Base-by-base conservation (phyloP, 2,888 invertebrate genomes). In the Eupsilia transversa region DNA sequence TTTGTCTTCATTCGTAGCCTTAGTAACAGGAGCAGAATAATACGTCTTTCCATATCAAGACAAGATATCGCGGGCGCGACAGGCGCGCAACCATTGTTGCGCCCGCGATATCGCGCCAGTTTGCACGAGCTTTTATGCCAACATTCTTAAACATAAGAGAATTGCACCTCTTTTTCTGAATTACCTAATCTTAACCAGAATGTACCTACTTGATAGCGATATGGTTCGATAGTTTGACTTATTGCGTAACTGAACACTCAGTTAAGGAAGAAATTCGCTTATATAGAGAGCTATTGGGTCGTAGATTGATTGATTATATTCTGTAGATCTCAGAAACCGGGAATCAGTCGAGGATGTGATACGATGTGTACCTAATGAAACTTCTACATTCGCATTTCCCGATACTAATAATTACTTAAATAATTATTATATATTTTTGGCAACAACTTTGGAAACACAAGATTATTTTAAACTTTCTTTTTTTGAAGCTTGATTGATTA, bases 261-360 rank as follows among this genome's bases (percentile, higher is more conserved):
- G 17, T 5, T 14, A 30, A 52, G 14, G 20, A 63, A 9, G 17
- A 33, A n/a, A 23, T 35, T 49, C 30, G 10, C 46, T 38, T 38
- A 61, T 46, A 69, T 35, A 20, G 14, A 61, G 27, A n/a, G 59
- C 57, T 41, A 41, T 41, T 23, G 17, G 10, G n/a, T 30, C 20
- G 43, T 6, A 43, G 17, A n/a, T 14, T 43, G 41, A 68, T 60
- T 43, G 12, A 46, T 68, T n/a, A 30, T 35, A 30, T 30, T 35
- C 33, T 14, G 33, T 35, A 9, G 27, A 33, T 35, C 14, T 35
- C 63, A 27, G 33, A 14, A 2, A 46, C 3, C 9, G 27, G 33
- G 20, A 27, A 27, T 46, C 69, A 23, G 10, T 27, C 27, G 27
- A 35, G 14, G 43, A 69, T 61, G 27, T 69, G 27, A 69, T 69